Conservation (phyloP, 2,113 vertebrate genomes). For the Rhipidura dahli region DNA sequence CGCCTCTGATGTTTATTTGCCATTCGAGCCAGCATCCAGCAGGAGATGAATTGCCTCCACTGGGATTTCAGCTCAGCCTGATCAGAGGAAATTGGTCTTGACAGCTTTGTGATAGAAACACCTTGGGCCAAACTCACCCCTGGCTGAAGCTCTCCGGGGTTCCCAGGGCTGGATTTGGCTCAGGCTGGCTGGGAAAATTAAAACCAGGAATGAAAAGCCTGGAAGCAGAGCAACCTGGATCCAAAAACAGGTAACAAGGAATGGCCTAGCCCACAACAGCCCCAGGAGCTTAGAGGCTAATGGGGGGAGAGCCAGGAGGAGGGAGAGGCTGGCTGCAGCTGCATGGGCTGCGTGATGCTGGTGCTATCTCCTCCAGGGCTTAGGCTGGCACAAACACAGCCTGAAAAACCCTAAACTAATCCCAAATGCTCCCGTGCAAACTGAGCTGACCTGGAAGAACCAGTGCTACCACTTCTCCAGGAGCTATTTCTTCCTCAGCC, state of each 20-base stretch:
- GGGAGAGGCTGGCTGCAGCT: neutral
- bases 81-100: constrained; percentile 23
- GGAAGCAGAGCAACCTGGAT: neutral
- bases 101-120: constrained; percentile 17
- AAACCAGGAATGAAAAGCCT: neutral
- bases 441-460: accelerated
- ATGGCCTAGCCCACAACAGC: neutral
- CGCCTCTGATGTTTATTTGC: neutral
- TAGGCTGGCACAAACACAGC: neutral
- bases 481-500: neutral
- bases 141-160: neutral
- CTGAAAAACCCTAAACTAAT: neutral
- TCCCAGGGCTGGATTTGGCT: neutral
- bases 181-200: neutral
- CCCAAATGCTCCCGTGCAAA: neutral
- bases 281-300: neutral
- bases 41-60: neutral
- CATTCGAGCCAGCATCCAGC: neutral
- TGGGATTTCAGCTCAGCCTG: neutral
- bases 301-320: neutral
- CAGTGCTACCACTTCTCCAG: neutral
- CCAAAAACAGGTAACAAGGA: neutral
- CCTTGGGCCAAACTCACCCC: neutral
- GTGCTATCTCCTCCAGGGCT: neutral
- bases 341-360: neutral